Evolutionary conservation across 2,888 invertebrate genomes (phyloP), one percentile per base, ranked within the genome.

Genomic region (Caenorhabditis drosophilae): DNA sequence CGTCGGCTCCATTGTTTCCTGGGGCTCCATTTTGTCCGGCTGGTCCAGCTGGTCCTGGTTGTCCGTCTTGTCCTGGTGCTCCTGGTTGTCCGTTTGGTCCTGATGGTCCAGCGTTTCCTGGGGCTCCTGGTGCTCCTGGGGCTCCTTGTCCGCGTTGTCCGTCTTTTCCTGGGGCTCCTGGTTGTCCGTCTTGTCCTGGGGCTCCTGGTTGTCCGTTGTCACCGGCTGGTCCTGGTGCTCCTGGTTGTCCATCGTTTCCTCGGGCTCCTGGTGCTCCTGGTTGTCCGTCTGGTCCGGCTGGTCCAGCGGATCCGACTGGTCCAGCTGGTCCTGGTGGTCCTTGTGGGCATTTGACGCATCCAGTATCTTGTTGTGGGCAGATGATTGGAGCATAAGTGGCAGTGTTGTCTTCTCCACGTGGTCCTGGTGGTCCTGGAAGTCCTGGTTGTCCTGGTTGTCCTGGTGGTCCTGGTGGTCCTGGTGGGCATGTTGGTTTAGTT

Each of bases 401-500:
- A 34, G 50, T 54, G 61, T 72, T 78, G 62, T 76, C 76, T 46
- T 72, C 63, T 58, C 76, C 76, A 47, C 46, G 46, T 60, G 60
- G 60, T 47, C 77, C 77, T 45, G 70, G 63, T 35, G 57, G 55
- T 57, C 77, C 77, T 62, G 61, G 55, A 34, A 35, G 27, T 54
- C 60, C 60, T 47, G 67, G 64, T 40, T 50, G 50, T 58, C 73
- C 78, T 44, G 77, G 70, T 26, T 58, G 60, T 58, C 79, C 76
- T 36, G 73, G 70, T 26, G 75, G 76, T 56, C 75, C 74, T 44
- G 76, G 63, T 40, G 69, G 73, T 48, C 75, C 73, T 42, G 77
- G 74, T 35, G 75, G 73, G 60, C 75, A 74, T n/a, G 66, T 64
- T 31, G 74, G 77, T 66, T 77, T 78, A 44, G 71, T 55, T 42